Base-by-base conservation (phyloP, 1,140 invertebrate species). In the Pseudomyrmex pallidus region DNA sequence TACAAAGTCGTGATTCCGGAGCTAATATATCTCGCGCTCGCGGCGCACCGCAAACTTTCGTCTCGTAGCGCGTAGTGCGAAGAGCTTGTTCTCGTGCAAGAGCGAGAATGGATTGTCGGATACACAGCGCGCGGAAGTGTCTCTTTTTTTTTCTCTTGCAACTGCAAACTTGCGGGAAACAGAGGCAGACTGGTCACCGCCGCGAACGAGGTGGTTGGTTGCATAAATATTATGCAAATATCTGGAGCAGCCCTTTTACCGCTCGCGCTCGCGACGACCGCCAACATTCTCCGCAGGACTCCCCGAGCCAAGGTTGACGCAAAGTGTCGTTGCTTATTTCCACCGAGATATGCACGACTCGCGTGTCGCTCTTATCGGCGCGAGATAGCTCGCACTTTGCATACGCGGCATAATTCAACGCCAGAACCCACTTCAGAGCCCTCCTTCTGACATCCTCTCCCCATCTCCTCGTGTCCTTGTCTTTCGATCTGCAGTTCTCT, bases 331-430 rank as follows among this genome's bases (percentile, higher is more conserved):
- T 89, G 91, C 86, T 90, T 89, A 90, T 91, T 90, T 91, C 87
- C 84, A 85, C 85, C 89, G 91, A 90, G 92, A 93, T 92, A 93
- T 92, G 92, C 90, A 72, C 90, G 87, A 90, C 90, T 93, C 92
- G 91, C 92, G 92, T 93, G 91, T 93, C 91, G 91, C 89, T 83
- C 92, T 93, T 93, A 93, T 93, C 93, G 92, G 68, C 90, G 83
- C 88, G 90, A 92, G 93, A 93, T 92, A 93, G 91, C 91, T 92
- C 86, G 92, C 90, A 89, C 91, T 93, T 93, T 93, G 92, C 93
- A 93, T 93, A 92, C 91, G 90, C 90, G 89, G 92, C 91, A 93
- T 93, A 92, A 93, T 92, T 93, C 92, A 93, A 92, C 88, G 87
- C 77, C 88, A 73, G 35, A 90, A 90, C 87, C 91, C 85, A 86